A percentile compares a stretch with the other conserved stretches of the same genome.
Conservation (phyloP, 2,797 vertebrate genomes). For the Micropoecilia bifurca region DNA sequence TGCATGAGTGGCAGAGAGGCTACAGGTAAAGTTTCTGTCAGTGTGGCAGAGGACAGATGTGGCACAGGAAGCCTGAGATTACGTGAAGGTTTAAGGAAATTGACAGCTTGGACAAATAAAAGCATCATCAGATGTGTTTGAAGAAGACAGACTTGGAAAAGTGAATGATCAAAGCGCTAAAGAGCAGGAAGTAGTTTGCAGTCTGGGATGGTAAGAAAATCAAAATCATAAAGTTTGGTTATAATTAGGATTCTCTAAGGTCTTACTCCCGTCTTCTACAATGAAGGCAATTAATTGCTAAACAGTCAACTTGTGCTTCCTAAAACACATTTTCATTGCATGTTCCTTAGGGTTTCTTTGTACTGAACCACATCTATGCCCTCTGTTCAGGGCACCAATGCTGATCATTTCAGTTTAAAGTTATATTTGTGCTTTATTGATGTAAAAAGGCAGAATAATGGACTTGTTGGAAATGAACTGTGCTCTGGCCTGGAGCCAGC, state of each 20-base stretch:
- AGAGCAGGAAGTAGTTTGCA: conserved; percentile 19
- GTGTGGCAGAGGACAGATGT: conserved; percentile 38
- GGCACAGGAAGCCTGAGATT: conserved; percentile 34
- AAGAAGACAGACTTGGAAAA: conserved; percentile 43
- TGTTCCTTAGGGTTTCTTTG: not conserved
- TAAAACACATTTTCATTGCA: not conserved
- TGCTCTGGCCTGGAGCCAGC: not conserved
- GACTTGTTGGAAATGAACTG: not conserved
- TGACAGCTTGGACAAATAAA: conserved; percentile 53
- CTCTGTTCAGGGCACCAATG: not conserved
- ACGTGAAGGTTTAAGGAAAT: conserved; percentile 55
- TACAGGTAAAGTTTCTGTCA: conserved; percentile 13
- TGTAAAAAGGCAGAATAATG: not conserved
- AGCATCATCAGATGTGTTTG: conserved; percentile 63
- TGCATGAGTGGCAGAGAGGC: conserved; percentile 22
- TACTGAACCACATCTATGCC: not conserved
- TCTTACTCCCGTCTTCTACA: not conserved
- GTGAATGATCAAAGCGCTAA: conserved; percentile 16
- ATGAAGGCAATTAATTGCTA: not conserved
- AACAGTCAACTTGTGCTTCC: not conserved
- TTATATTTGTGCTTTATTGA: not conserved
- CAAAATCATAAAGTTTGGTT: not conserved
- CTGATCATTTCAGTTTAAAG: not conserved
- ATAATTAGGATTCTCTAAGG: not conserved
- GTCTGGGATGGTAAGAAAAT: not conserved